phyloP scores from a whole-genome alignment of 2,888 invertebrate species.

The Pecten maximus region DNA sequence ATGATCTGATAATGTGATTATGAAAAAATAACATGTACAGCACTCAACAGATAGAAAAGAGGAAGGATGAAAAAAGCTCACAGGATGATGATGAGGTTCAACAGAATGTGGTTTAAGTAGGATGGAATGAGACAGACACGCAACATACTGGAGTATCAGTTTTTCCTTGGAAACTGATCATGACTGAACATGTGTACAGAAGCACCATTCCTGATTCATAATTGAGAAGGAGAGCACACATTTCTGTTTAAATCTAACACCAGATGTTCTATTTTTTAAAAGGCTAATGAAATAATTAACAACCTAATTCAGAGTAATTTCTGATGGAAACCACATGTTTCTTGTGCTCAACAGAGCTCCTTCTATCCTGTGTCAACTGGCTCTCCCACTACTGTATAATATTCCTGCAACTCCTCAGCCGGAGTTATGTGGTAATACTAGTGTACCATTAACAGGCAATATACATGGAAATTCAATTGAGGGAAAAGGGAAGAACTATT shows the following conservation, averaged over 20 bases:
- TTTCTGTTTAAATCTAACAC: not conserved
- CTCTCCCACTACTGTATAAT: not conserved
- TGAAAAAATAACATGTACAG: not conserved
- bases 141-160: too few relatives aligned
- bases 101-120: not conserved
- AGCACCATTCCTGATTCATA: not conserved
- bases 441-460: too few relatives aligned
- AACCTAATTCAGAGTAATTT: not conserved
- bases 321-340: not conserved
- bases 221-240: not conserved
- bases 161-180: too few relatives aligned
- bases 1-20: not conserved
- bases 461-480: too few relatives aligned
- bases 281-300: slow-evolving; percentile 30
- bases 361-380: not conserved
- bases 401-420: not conserved
- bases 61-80: not conserved
- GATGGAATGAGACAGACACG: not conserved
- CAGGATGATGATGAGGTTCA: not conserved
- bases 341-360: not conserved
- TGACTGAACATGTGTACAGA: not conserved
- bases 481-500: too few relatives aligned
- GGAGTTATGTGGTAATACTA: too few relatives aligned
- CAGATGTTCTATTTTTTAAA: not conserved
- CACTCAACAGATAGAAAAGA: not conserved